Conservation (phyloP, 2,888 invertebrate species). For the Philopedon plagiatum region DNA sequence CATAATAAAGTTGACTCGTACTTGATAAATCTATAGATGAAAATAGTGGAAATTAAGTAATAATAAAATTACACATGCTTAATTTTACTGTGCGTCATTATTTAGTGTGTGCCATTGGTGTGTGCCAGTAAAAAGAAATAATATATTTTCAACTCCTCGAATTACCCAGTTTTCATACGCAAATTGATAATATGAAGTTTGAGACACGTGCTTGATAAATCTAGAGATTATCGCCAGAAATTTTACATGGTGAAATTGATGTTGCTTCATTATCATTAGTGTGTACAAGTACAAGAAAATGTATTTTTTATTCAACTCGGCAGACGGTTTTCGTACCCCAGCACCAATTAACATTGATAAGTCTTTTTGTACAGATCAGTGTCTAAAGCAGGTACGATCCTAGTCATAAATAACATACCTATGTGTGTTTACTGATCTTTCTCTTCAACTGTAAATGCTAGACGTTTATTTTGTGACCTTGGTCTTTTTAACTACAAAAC, state of each 20-base stretch:
- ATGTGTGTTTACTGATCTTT: not conserved
- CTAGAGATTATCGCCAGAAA: not conserved
- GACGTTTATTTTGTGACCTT: too few species aligned
- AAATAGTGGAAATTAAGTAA: too few species aligned
- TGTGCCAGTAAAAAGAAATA: too few species aligned
- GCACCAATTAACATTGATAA: slow-evolving; percentile 38
- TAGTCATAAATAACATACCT: not conserved
- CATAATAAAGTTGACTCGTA: too few species aligned
- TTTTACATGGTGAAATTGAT: too few species aligned
- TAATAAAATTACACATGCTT: too few species aligned
- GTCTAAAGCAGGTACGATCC: slow-evolving; percentile 33
- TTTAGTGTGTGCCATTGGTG: too few species aligned
- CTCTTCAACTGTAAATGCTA: not conserved
- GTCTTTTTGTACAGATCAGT: slow-evolving; percentile 50
- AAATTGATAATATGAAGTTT: not conserved
- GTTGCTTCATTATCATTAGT: not conserved
- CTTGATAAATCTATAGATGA: too few species aligned
- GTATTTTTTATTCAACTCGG: slow-evolving; percentile 23
- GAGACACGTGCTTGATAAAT: not conserved
- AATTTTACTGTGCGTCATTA: too few species aligned
- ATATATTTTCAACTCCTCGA: too few species aligned
- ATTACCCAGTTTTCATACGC: too few species aligned
- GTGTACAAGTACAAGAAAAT: not conserved
- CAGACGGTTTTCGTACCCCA: slow-evolving; percentile 3
- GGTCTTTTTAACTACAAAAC: too few species aligned